Base-by-base conservation (phyloP, 2,888 invertebrate genomes). In the Cheilosia impressa region DNA sequence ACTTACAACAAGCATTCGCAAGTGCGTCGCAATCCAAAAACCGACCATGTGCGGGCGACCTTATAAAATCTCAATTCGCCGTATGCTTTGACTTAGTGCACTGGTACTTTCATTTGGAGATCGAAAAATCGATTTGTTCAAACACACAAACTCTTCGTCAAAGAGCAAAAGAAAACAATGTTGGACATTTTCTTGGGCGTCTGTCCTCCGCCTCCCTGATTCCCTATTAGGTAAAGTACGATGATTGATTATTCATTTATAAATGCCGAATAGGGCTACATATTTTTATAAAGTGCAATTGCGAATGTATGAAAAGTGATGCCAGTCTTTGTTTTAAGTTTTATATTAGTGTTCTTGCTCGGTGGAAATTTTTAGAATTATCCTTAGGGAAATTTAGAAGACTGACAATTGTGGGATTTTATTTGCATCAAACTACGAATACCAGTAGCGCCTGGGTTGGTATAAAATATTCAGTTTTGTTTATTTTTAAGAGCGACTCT, bases 81-180 rank as follows among this genome's bases (percentile, higher is more conserved):
- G 38, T 13, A 38, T 1, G 31, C 0, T 7, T 31, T 31, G 9
- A 4, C 4, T 38, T 13, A 3, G 38, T 38, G 38, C 38, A 13
- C 7, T 38, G 10, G 13, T 0, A 38, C 13, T 38, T 38, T 13
- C 13, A 38, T 38, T 41, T 45, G 1, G 27, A 31, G 22, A 24
- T 57, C 17, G 75, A 58, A 75, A 58, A 75, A 75, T 75, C 75
- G 75, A 75, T 75, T 65, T 47, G 2, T 31, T 31, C 9, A 9
- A 31, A 31, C 9, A 27, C 7, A 1, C 5, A 13, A 24, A 15
- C 13, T 47, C 10, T n/a, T 43, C 13, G n/a, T 45, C 17, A n/a
- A 13, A 10, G 10, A 3, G 13, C 38, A 38, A 13, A 3, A 22
- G 65, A 17, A n/a, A 55, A 17, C 43, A 15, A 38, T 31, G 57